Base-by-base conservation (phyloP, 2,113 vertebrate genomes). In the Scartelaos histophorus region DNA sequence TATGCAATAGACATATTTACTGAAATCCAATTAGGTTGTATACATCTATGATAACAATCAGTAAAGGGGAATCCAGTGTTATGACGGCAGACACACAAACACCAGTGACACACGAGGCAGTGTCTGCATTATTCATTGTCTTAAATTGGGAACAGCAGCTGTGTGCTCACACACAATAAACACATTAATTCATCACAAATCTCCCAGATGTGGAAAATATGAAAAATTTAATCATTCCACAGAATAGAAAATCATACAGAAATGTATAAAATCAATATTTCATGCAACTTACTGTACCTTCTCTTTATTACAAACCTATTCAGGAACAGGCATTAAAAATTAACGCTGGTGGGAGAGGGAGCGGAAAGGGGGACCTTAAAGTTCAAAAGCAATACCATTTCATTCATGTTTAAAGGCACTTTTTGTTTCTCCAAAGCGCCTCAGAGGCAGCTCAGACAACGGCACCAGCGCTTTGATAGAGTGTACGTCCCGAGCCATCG, bases 191-290 rank as follows among this genome's bases (percentile, higher is more conserved):
- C 85, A 94, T 95, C 93, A 94, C 91, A 94, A 95, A 95, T 95
- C 92, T 94, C 88, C 94, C 94, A 94, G 95, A 94, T 95, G 94
- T 93, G 93, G 92, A 90, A 94, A 54, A 95, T 92, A 97, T 98
- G 92, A 97, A 97, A 97, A 95, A 97, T 96, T 93, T 96, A 97
- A 96, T 97, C 96, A 96, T 95, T 95, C 94, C 84, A 95, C 92
- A 94, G 95, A 96, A 96, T 95, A 95, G 95, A 97, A 96, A 96
- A 96, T 95, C 95, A 96, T 96, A 97, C 95, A 95, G 95, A 97
- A 97, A 97, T 96, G 95, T 96, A 95, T 95, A 96, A 94, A 97
- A 98, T 98, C 96, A 97, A 98, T 98, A 97, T 98, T 98, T 98
- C 90, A 98, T 97, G 95, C 94, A 95, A 94, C 94, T 95, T 95